phyloP scores from a whole-genome alignment of 2,797 vertebrate species.

The Garrulus glandarius region DNA sequence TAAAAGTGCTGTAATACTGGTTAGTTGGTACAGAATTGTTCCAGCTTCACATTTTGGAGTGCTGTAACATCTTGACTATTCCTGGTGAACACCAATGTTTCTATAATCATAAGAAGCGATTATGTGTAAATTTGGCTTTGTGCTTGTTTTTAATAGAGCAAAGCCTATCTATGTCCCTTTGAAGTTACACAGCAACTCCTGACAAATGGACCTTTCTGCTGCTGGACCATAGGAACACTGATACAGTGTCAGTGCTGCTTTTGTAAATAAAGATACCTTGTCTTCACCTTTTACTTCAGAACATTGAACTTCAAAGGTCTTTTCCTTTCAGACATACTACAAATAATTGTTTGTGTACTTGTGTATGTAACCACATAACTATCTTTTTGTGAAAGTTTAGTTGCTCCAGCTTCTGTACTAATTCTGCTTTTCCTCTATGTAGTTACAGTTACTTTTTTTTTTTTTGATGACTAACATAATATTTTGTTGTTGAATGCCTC shows the following conservation, averaged over 20 bases:
- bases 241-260: background rate
- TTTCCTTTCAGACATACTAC: background rate
- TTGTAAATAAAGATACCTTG: background rate
- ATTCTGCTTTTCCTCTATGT: background rate
- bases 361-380: background rate
- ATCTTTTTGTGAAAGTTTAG: background rate
- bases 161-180: background rate
- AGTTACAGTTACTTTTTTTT: background rate
- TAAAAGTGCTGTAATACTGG: background rate
- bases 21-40: background rate
- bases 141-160: background rate
- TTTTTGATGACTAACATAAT: background rate
- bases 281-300: background rate
- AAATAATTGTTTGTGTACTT: background rate
- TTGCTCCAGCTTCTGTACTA: background rate
- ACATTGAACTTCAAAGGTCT: background rate
- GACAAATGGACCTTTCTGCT: background rate
- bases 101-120: background rate
- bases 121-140: background rate
- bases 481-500: background rate
- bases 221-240: background rate
- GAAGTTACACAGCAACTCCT: background rate
- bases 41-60: background rate
- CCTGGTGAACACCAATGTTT: background rate
- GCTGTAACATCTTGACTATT: background rate